These are phyloP conservation scores for Pecten maximus DNA, from an alignment of 2,888 invertebrate genomes.

Conservation along the genomic window DNA sequence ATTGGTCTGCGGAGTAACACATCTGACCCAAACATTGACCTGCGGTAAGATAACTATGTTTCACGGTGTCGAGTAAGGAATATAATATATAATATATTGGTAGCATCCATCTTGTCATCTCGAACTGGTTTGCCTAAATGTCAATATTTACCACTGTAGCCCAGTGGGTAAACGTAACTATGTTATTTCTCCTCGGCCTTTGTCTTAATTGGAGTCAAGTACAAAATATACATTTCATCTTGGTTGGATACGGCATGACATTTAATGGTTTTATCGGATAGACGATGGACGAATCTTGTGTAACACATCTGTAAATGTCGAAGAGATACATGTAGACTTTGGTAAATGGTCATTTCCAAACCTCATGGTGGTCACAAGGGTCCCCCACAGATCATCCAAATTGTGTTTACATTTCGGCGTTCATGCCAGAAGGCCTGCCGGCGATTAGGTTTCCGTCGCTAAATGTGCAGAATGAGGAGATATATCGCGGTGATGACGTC, in stretches of 20 bases:
- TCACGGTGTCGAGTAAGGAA: no score
- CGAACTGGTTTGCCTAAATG: background rate
- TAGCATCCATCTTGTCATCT: no score
- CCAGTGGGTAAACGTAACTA: background rate
- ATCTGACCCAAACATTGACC: no score
- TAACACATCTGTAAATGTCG: background rate
- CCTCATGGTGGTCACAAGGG: background rate
- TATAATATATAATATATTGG: no score
- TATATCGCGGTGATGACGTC: background rate
- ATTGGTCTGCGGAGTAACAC: no score
- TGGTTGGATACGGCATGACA: background rate
- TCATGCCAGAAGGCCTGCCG: background rate
- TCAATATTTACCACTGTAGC: background rate
- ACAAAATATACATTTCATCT: background rate
- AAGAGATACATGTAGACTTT: background rate
- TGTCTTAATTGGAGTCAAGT: background rate
- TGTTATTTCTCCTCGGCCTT: background rate
- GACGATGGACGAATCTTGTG: background rate
- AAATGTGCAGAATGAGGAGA: conserved; percentile 17
- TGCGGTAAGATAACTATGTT: no score
- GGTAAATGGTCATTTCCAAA: background rate
- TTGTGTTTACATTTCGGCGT: conserved; percentile 22
- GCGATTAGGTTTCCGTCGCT: conserved; percentile 14
- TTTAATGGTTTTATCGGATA: background rate
- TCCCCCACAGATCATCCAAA: background rate